Evolutionary conservation across 2,888 invertebrate genomes (phyloP).

Genomic region (Unio delphinus): DNA sequence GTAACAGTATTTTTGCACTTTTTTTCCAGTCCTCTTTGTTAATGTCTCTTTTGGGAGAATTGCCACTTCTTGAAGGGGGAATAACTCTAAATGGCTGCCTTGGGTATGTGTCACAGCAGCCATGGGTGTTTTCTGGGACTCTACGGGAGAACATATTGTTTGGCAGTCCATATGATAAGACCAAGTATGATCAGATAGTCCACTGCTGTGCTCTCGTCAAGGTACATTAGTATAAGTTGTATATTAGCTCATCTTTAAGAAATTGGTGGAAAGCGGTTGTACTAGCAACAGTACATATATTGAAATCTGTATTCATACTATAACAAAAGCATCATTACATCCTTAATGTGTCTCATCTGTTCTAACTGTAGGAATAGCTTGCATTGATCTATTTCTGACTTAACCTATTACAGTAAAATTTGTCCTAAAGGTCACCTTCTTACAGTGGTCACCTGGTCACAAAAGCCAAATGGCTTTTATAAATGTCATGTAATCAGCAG

Average conservation of each 20-base stretch:
- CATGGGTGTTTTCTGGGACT: slow-evolving; percentile 82
- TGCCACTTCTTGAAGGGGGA: slow-evolving; percentile 75
- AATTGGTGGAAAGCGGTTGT: no score
- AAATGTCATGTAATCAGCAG: no score
- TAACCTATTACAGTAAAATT: no score
- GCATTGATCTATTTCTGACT: no score
- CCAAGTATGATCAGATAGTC: slow-evolving; percentile 74
- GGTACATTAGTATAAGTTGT: slow-evolving; percentile 35
- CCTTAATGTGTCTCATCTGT: no score
- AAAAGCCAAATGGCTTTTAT: no score
- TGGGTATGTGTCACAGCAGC: slow-evolving; percentile 82
- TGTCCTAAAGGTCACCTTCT: no score
- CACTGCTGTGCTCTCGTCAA: slow-evolving; percentile 76
- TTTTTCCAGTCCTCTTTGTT: slow-evolving; percentile 62
- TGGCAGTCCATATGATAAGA: slow-evolving; percentile 78
- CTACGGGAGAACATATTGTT: slow-evolving; percentile 94
- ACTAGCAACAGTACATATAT: no score
- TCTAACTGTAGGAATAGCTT: no score
- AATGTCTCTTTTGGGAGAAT: slow-evolving; percentile 80
- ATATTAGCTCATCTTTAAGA: not conserved
- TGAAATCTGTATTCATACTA: no score
- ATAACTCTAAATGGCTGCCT: slow-evolving; percentile 77
- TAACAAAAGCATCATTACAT: no score
- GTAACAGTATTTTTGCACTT: not conserved
- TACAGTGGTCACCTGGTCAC: no score